Base-by-base conservation (phyloP, 2,888 invertebrate species). In the Xanthorhoe spadicearia region DNA sequence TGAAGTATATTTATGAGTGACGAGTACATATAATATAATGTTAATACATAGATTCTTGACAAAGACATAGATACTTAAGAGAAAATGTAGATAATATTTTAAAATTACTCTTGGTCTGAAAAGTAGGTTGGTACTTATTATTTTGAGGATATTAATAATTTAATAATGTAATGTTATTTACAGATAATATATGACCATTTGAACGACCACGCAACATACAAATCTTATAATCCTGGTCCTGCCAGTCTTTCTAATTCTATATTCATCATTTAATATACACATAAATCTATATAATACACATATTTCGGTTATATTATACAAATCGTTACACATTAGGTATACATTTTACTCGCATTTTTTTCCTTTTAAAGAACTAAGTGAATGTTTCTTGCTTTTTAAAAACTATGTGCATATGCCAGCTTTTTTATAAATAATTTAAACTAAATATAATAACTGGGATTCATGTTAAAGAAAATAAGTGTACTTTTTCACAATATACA, bases 221-320 rank as follows among this genome's bases (percentile, higher is more conserved):
- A 61, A 50, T 62, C 52, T 35, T 61, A 66, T 65, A 63, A 69
- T 59, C 74, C 87, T 87, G 87, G 86, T 73, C 87, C 88, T 76
- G 88, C 88, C 88, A 87, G 88, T 72, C 56, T 38, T 55, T 61
- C 62, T 71, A 64, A 72, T 73, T 74, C 4, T 77, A 78, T 72
- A 76, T 76, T 75, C 77, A 76, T 72, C 71, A 74, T 76, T n/a
- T 74, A 78, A 79, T 79, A 81, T 85, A 87, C 83, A 88, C 83
- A 82, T 85, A 84, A 80, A 80, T 77, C 84, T 89, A 89, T 88
- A 88, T 85, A 81, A 84, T 87, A 89, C 87, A 88, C 72, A 76
- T 74, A 80, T 79, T 76, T 76, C 77, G 77, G 79, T 81, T 81
- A 84, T 81, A 76, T 79, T 85, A 86, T 82, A 87, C 76, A 70